These are phyloP conservation scores for Channa argus DNA, from an alignment of 2,113 vertebrate species.

Conservation along the genomic window DNA sequence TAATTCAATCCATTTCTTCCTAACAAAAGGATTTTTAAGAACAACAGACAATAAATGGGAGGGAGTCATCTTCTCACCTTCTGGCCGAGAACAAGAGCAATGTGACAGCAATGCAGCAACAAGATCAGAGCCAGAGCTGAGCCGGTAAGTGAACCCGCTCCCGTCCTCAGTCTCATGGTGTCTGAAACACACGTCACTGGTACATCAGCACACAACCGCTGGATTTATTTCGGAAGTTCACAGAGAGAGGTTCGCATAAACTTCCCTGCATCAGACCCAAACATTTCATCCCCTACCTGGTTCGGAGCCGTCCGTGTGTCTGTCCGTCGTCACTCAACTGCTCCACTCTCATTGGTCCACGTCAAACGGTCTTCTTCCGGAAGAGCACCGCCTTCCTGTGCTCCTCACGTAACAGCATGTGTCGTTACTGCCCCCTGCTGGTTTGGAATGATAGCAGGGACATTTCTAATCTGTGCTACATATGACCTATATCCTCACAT, in stretches of 20 bases:
- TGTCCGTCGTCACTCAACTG: no score
- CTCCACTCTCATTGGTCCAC: constrained; percentile 53
- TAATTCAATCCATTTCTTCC: no score
- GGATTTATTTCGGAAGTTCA: neutral
- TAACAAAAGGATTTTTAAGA: no score
- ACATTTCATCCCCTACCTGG: no score
- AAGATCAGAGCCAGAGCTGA: neutral
- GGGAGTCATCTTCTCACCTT: no score
- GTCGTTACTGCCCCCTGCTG: constrained; percentile 5
- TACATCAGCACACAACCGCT: neutral
- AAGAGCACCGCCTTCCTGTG: no score
- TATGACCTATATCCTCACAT: no score
- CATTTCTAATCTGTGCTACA: no score
- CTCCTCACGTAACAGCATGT: accelerated
- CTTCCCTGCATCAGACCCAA: no score
- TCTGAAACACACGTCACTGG: neutral
- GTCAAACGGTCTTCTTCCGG: neutral
- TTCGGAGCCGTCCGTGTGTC: no score
- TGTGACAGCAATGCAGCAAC: constrained; percentile 19
- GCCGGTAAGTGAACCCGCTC: neutral
- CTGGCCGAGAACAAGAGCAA: neutral
- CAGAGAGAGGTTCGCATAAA: accelerated
- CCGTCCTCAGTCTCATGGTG: constrained; percentile 20
- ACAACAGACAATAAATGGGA: no score
- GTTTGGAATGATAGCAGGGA: neutral